These are phyloP conservation scores for Sebastes melanostomus DNA, from an alignment of 2,797 vertebrate species.

Conservation along the genomic window DNA sequence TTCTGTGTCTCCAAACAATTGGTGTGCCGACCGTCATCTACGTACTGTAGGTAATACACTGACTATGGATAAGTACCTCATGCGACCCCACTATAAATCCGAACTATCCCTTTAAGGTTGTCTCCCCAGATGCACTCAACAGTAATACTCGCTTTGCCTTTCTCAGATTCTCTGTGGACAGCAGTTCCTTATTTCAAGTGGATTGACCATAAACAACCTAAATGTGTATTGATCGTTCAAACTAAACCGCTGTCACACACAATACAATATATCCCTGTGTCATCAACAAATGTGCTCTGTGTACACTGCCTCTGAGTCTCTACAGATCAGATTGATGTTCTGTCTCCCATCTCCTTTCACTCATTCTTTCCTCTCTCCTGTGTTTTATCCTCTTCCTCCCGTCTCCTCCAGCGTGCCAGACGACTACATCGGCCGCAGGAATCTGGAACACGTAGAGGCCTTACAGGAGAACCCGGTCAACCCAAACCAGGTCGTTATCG, in stretches of 20 bases:
- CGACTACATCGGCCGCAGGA: slow-evolving; percentile 88
- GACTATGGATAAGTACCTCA: too few species aligned
- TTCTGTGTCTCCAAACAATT: too few species aligned
- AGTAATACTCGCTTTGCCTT: not conserved
- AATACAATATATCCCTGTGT: too few species aligned
- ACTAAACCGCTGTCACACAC: not conserved
- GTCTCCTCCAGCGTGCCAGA: slow-evolving; percentile 84
- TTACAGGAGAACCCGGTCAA: slow-evolving; percentile 90
- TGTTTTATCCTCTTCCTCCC: not conserved
- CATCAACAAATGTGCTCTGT: not conserved
- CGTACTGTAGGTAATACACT: too few species aligned
- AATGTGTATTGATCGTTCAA: not conserved
- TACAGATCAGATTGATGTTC: not conserved
- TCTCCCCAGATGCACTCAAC: not conserved
- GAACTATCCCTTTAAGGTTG: too few species aligned
- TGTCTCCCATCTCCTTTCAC: not conserved
- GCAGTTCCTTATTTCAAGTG: not conserved
- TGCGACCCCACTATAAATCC: too few species aligned
- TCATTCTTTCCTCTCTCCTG: not conserved
- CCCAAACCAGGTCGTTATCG: slow-evolving; percentile 88
- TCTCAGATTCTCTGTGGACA: not conserved
- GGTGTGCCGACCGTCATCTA: too few species aligned
- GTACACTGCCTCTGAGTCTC: not conserved
- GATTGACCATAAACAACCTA: not conserved
- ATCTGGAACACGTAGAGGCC: slow-evolving; percentile 92